These are phyloP conservation scores for Rhinella marina DNA, from an alignment of 2,797 vertebrate genomes.

Conservation along the genomic window DNA sequence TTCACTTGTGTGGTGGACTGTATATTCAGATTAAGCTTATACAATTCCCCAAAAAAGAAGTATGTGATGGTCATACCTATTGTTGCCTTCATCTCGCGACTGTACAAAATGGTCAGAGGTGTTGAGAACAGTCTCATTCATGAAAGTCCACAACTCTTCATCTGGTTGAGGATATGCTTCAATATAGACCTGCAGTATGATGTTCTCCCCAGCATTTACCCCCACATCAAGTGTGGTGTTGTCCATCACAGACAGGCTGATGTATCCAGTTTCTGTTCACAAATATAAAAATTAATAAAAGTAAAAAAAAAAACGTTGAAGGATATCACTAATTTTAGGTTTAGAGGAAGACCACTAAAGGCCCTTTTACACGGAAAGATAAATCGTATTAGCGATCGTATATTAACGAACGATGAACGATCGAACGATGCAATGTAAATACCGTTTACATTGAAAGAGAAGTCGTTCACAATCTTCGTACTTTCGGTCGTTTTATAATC, in stretches of 20 bases:
- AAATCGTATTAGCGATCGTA: no score
- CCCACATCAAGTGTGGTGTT: conserved; percentile 84
- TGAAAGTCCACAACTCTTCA: conserved; percentile 85
- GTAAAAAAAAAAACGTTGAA: neutral
- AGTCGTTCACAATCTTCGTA: no score
- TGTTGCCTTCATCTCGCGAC: conserved; percentile 76
- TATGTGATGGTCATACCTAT: conserved; percentile 78
- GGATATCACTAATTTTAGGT: neutral
- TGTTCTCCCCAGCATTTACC: conserved; percentile 85
- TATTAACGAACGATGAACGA: no score
- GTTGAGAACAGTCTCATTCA: conserved; percentile 81
- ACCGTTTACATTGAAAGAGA: no score
- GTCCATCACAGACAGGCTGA: conserved; percentile 75
- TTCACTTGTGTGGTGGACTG: no score
- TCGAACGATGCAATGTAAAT: no score
- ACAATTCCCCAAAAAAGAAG: neutral
- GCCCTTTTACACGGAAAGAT: no score
- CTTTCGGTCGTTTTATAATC: no score
- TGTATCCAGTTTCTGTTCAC: conserved; percentile 88
- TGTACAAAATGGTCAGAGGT: conserved; percentile 89
- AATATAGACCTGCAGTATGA: conserved; percentile 84
- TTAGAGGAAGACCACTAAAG: neutral
- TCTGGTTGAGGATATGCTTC: conserved; percentile 87
- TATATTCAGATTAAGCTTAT: no score
- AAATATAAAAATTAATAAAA: neutral